phyloP scores from a whole-genome alignment of 2,797 vertebrate genomes.

The Hydrophis major region DNA sequence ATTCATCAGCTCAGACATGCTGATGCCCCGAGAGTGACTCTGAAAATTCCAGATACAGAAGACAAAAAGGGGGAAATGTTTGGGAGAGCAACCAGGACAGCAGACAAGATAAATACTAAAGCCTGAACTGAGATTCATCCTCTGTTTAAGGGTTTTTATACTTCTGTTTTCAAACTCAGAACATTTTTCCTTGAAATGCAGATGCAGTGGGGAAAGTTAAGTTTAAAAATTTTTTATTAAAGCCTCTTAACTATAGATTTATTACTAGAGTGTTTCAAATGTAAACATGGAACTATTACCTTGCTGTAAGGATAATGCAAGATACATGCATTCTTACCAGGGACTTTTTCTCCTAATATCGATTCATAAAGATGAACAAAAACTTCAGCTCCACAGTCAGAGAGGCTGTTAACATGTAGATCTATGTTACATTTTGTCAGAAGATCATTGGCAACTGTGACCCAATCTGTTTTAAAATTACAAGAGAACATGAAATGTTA shows the following conservation, averaged over 20 bases:
- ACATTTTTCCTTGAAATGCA: background rate
- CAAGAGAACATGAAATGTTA: background rate
- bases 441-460: constrained; percentile 85
- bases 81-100: background rate
- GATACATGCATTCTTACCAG: constrained; percentile 76
- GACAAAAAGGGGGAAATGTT: background rate
- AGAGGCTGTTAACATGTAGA: constrained; percentile 75
- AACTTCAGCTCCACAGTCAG: constrained; percentile 84
- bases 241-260: background rate
- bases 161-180: background rate
- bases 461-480: constrained; percentile 78
- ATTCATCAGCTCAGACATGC: background rate
- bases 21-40: background rate
- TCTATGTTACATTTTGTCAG: constrained; percentile 84
- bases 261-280: background rate
- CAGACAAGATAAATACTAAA: background rate
- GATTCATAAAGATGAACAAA: constrained; percentile 87
- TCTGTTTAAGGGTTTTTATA: background rate
- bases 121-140: background rate
- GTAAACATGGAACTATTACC: background rate
- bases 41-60: background rate
- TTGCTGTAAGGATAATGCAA: background rate
- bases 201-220: background rate
- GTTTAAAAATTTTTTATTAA: background rate
- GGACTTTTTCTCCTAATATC: constrained; percentile 89